Evolutionary conservation across 2,797 vertebrate genomes (phyloP).

Genomic region (Enteromius paludinosus): DNA sequence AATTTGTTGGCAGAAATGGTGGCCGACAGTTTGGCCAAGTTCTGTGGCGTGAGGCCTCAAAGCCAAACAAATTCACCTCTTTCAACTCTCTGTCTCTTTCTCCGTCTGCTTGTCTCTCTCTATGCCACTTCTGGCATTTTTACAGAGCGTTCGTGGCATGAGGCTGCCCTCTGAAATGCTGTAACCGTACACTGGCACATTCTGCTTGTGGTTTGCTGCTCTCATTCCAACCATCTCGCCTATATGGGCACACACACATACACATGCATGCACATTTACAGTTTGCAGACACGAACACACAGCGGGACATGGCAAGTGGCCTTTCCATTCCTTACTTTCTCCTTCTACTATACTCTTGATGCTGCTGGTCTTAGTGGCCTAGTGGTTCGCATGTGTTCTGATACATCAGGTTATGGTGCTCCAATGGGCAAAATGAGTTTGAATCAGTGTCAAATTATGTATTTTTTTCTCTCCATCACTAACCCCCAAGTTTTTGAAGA

Average conservation of each 20-base stretch:
- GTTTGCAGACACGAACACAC: constrained; percentile 37
- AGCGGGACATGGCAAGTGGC: constrained; percentile 26
- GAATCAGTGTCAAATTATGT: background rate
- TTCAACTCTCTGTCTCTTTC: constrained; percentile 33
- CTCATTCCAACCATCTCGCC: constrained; percentile 36
- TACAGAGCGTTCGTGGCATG: constrained; percentile 48
- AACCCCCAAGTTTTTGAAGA: background rate
- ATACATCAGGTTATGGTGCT: background rate
- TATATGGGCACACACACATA: constrained; percentile 49
- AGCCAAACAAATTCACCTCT: constrained; percentile 29
- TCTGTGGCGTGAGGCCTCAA: constrained; percentile 12
- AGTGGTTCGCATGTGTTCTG: background rate
- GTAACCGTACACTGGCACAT: constrained; percentile 67
- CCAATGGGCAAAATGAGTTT: background rate
- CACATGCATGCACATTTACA: constrained; percentile 34
- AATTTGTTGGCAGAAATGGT: background rate
- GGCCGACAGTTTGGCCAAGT: background rate
- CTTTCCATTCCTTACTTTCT: constrained; percentile 31
- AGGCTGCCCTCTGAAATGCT: constrained; percentile 58
- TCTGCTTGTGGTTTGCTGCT: constrained; percentile 62
- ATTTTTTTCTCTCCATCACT: background rate
- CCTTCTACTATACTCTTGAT: background rate
- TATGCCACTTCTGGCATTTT: constrained; percentile 47
- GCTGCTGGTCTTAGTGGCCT: background rate
- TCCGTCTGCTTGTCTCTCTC: constrained; percentile 35